Percentiles rank a stretch among this genome's conserved stretches.
phyloP scores from a whole-genome alignment of 2,888 invertebrate genomes.

The Griposia aprilina region DNA sequence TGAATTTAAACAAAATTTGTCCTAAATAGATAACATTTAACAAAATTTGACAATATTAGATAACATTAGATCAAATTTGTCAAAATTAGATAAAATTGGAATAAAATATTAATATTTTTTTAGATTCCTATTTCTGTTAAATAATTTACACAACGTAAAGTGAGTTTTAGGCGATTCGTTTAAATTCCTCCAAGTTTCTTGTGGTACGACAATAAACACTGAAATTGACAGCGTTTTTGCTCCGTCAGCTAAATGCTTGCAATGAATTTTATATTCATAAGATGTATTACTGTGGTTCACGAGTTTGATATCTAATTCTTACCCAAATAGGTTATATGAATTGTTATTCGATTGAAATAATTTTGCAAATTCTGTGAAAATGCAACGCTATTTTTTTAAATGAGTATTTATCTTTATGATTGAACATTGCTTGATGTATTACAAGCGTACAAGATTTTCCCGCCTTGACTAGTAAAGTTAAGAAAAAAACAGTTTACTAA shows the following conservation, averaged over 20 bases:
- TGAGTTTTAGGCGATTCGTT: not conserved
- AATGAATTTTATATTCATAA: constrained; percentile 39
- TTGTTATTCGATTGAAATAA: constrained; percentile 27
- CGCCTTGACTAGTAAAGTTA: not conserved
- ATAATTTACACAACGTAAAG: not conserved
- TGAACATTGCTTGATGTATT: not conserved
- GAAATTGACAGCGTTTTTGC: constrained; percentile 22
- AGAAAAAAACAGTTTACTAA: not conserved
- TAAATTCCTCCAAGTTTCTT: not conserved
- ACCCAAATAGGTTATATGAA: not conserved
- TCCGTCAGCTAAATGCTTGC: constrained; percentile 31
- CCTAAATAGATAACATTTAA: too few relatives aligned
- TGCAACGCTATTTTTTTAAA: not conserved
- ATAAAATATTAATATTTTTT: too few relatives aligned
- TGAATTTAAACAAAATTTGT: too few relatives aligned
- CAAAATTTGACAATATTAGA: too few relatives aligned
- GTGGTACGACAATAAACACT: not conserved
- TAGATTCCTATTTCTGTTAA: too few relatives aligned
- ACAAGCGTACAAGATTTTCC: not conserved
- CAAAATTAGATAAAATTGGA: too few relatives aligned
- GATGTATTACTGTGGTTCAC: constrained; percentile 1
- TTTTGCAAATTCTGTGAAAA: constrained; percentile 14
- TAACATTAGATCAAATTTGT: too few relatives aligned
- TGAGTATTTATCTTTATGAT: not conserved
- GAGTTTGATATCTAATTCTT: not conserved